These are phyloP conservation scores for Gymnarchus niloticus DNA, from an alignment of 2,113 vertebrate species.

Conservation along the genomic window DNA sequence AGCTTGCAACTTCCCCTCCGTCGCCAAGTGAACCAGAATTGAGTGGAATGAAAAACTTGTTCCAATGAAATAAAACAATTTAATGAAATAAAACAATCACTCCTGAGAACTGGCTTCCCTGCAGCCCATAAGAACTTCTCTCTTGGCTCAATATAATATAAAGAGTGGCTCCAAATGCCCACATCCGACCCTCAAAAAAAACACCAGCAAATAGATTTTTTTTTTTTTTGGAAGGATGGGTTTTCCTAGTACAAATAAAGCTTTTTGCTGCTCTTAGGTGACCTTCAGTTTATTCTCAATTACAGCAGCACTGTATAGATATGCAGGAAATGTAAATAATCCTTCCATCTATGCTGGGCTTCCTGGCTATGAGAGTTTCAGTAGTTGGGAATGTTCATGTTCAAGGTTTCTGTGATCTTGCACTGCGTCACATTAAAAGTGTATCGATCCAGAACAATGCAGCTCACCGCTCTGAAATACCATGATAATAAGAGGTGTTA, in stretches of 20 bases:
- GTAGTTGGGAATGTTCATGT: conserved; percentile 34
- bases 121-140: conserved; percentile 21
- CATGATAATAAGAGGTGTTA: conserved; percentile 55
- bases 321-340: conserved; percentile 46
- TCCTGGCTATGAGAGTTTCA: conserved; percentile 36
- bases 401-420: conserved; percentile 35
- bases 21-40: conserved; percentile 45
- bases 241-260: conserved; percentile 35
- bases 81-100: conserved; percentile 71
- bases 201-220: conserved; percentile 20
- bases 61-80: conserved; percentile 68
- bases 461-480: conserved; percentile 47
- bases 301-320: conserved; percentile 30
- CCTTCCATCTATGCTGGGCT: conserved; percentile 36
- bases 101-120: background rate
- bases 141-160: conserved; percentile 23
- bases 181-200: conserved; percentile 22
- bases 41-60: conserved; percentile 51
- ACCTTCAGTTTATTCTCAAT: conserved; percentile 46
- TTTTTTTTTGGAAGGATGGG: conserved; percentile 23
- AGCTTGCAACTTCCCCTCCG: conserved; percentile 62
- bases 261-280: conserved; percentile 32
- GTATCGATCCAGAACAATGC: conserved; percentile 47
- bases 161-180: conserved; percentile 30
- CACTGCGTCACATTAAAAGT: conserved; percentile 56